Conservation (phyloP, 2,888 invertebrate genomes). For the Hemicrepidius hirtus region DNA sequence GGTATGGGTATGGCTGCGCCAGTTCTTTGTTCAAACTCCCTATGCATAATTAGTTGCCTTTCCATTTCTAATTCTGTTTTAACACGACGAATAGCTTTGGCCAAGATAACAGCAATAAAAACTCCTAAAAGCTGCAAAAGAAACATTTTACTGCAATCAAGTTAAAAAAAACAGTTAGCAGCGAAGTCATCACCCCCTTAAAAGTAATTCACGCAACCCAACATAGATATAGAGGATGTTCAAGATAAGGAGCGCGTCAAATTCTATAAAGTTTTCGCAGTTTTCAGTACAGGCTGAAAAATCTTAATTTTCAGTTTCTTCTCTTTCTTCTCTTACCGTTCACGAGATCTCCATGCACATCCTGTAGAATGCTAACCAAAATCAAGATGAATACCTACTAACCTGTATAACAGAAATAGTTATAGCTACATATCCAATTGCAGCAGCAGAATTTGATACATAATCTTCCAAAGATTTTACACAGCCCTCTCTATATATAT, state of each 20-base stretch:
- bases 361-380: too few species aligned
- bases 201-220: too few species aligned
- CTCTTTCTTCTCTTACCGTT: too few species aligned
- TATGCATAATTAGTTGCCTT: not conserved
- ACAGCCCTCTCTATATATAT: not conserved
- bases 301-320: too few species aligned
- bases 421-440: not conserved
- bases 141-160: not conserved
- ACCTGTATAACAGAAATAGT: not conserved
- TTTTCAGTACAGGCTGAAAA: too few species aligned
- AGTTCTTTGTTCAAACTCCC: constrained; percentile 4
- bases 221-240: too few species aligned
- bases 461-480: not conserved
- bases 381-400: not conserved
- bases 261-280: too few species aligned
- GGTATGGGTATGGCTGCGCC: too few species aligned
- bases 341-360: too few species aligned
- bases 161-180: not conserved
- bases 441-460: not conserved
- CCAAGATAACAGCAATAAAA: constrained; percentile 91
- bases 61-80: constrained; percentile 81
- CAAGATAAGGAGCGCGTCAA: too few species aligned
- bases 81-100: constrained; percentile 86
- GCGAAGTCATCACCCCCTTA: too few species aligned
- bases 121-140: constrained; percentile 86